These are phyloP conservation scores for Linnaemya tessellans DNA, from an alignment of 2,888 invertebrate genomes.

Conservation along the genomic window DNA sequence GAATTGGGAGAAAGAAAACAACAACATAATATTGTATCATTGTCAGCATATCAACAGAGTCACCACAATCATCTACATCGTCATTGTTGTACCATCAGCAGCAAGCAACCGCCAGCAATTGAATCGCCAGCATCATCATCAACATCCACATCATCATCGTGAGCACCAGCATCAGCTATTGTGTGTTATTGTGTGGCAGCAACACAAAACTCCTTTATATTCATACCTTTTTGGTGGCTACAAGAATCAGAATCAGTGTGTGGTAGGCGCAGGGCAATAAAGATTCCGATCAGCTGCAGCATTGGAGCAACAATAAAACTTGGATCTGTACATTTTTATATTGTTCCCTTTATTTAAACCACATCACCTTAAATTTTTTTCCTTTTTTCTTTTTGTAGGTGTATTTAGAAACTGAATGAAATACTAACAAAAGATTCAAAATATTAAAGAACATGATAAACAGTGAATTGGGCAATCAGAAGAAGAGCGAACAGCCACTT, in stretches of 20 bases:
- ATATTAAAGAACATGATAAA: slow-evolving; percentile 36
- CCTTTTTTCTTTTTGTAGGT: slow-evolving; percentile 52
- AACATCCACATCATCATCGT: slow-evolving; percentile 15
- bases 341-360: neutral
- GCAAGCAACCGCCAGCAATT: slow-evolving; percentile 71
- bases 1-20: slow-evolving; percentile 59
- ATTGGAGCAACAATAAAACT: slow-evolving; percentile 32
- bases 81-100: slow-evolving; percentile 72
- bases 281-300: slow-evolving; percentile 66
- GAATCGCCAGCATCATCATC: slow-evolving; percentile 43
- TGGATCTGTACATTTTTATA: neutral
- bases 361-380: neutral
- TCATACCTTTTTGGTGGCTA: slow-evolving; percentile 39
- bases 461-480: slow-evolving; percentile 35
- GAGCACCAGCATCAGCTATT: slow-evolving; percentile 30
- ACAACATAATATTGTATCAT: slow-evolving; percentile 70
- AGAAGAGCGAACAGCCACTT: slow-evolving; percentile 40
- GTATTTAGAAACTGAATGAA: slow-evolving; percentile 30
- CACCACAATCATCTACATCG: slow-evolving; percentile 76
- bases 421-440: slow-evolving; percentile 16
- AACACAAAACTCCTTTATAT: slow-evolving; percentile 38
- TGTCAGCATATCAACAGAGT: slow-evolving; percentile 73
- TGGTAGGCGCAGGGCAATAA: slow-evolving; percentile 69
- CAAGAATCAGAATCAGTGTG: slow-evolving; percentile 56
- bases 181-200: slow-evolving; percentile 11